Evolutionary conservation across 2,888 invertebrate species (phyloP).

Genomic region (Drosophila koepferae): DNA sequence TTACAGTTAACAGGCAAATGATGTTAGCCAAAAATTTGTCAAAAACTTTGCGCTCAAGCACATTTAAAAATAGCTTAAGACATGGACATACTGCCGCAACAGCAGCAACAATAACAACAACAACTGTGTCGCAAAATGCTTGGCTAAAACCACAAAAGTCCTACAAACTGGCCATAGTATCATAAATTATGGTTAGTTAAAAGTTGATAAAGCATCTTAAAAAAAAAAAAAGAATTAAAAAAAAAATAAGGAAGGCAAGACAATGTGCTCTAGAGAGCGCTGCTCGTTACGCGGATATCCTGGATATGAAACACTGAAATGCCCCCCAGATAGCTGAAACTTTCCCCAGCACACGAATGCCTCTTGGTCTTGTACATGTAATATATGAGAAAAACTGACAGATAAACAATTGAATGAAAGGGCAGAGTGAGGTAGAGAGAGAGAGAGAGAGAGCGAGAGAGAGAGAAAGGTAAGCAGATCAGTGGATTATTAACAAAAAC

Average conservation of each 20-base stretch:
- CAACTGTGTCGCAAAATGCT: slow-evolving; percentile 46
- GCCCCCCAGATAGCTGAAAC: not conserved
- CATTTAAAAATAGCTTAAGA: slow-evolving; percentile 81
- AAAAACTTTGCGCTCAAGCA: slow-evolving; percentile 56
- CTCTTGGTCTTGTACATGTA: not conserved
- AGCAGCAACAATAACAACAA: slow-evolving; percentile 24
- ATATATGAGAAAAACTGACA: not conserved
- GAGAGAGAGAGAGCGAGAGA: no score
- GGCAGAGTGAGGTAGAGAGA: no score
- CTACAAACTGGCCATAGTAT: slow-evolving; percentile 47
- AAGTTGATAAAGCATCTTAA: slow-evolving; percentile 59
- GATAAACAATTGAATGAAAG: not conserved
- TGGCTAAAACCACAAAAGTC: slow-evolving; percentile 49
- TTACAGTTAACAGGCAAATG: slow-evolving; percentile 53
- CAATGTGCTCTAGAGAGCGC: not conserved
- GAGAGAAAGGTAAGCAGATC: not conserved
- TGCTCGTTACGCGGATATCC: not conserved
- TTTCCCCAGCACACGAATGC: not conserved
- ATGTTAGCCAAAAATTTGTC: slow-evolving; percentile 59
- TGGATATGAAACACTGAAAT: not conserved
- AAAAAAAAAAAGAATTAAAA: not conserved
- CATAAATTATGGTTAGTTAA: slow-evolving; percentile 77
- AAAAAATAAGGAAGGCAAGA: no score
- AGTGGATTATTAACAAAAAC: no score
- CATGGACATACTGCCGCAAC: slow-evolving; percentile 42